A percentile compares a stretch with the other conserved stretches of the same genome.
These are phyloP conservation scores for Willowsia nigromaculata DNA, from an alignment of 2,888 invertebrate species.

Conservation along the genomic window DNA sequence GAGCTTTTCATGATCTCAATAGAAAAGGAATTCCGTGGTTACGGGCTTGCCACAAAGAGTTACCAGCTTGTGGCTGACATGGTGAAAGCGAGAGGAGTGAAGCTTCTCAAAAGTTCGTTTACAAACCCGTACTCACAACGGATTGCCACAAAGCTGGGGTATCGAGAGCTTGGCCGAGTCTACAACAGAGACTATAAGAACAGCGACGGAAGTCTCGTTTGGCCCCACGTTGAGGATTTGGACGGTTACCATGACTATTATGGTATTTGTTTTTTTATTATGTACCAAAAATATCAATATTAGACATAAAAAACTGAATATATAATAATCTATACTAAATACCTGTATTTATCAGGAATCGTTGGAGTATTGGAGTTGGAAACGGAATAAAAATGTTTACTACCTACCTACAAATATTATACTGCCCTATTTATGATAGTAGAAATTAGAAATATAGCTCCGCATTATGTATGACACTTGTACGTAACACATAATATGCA, in stretches of 20 bases:
- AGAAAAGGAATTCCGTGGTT: slow-evolving; percentile 66
- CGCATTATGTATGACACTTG: too few species aligned
- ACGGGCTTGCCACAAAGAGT: slow-evolving; percentile 69
- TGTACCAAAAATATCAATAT: too few species aligned
- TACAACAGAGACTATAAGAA: slow-evolving; percentile 64
- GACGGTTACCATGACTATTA: slow-evolving; percentile 60
- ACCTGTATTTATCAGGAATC: too few species aligned
- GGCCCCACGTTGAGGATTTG: slow-evolving; percentile 63
- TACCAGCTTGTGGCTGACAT: slow-evolving; percentile 62
- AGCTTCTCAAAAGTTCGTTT: slow-evolving; percentile 66
- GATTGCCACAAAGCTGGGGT: slow-evolving; percentile 60
- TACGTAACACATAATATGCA: too few species aligned
- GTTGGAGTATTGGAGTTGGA: slow-evolving; percentile 54
- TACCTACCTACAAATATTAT: not conserved
- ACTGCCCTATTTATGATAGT: too few species aligned
- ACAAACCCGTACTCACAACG: slow-evolving; percentile 72
- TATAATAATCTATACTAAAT: too few species aligned
- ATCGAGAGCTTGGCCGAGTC: slow-evolving; percentile 57
- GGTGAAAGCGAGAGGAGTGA: slow-evolving; percentile 61
- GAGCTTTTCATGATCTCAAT: slow-evolving; percentile 71
- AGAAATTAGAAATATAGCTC: too few species aligned
- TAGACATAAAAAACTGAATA: too few species aligned
- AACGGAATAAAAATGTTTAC: not conserved
- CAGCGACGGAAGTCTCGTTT: slow-evolving; percentile 56
- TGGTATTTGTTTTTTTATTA: too few species aligned